Evolutionary conservation across 2,113 vertebrate species (phyloP).

Genomic region (Halcyon senegalensis): DNA sequence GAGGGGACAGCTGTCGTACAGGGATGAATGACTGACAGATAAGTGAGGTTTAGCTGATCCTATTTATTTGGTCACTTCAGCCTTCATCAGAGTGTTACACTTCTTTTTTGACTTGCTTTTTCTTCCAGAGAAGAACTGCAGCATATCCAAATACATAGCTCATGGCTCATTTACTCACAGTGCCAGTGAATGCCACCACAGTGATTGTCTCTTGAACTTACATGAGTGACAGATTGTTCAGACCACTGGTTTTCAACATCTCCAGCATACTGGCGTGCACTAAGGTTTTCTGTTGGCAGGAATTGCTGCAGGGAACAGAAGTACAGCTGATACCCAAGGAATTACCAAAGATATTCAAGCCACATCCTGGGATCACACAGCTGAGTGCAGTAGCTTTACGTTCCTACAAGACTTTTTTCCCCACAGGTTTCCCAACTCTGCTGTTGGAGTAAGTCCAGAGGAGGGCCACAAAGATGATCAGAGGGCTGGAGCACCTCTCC

Average conservation of each 20-base stretch:
- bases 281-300: neutral
- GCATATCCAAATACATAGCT: slow-evolving; percentile 4
- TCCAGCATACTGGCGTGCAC: neutral
- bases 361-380: neutral
- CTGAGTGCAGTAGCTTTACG: neutral
- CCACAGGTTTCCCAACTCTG: no score
- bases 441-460: no score
- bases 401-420: neutral
- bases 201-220: slow-evolving; percentile 18
- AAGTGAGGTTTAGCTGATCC: neutral
- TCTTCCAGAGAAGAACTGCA: neutral
- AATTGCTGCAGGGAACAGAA: neutral
- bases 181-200: neutral
- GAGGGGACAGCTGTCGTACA: neutral
- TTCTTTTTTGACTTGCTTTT: slow-evolving; percentile 18
- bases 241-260: slow-evolving; percentile 25
- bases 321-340: neutral
- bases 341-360: neutral
- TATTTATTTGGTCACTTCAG: slow-evolving; percentile 22
- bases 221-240: slow-evolving; percentile 46
- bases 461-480: no score
- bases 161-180: slow-evolving; percentile 36
- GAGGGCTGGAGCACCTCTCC: no score
- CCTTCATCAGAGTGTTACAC: neutral
- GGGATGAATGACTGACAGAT: slow-evolving; percentile 1